phyloP scores from a whole-genome alignment of 2,888 invertebrate genomes.

The Loripinus fragilis region DNA sequence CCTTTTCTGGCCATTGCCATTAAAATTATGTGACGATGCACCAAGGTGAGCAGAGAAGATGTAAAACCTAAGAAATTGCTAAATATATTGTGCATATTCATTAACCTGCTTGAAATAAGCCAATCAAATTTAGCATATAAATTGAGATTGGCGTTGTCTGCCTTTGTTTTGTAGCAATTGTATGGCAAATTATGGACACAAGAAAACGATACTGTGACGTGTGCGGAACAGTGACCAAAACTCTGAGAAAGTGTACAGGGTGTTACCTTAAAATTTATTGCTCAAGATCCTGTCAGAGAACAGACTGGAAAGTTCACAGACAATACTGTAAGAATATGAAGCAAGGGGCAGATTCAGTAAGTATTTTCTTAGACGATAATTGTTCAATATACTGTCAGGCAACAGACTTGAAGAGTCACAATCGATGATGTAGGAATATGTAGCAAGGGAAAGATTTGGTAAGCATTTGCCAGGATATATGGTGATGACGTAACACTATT shows the following conservation, averaged over 20 bases:
- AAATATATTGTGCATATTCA: too few relatives aligned
- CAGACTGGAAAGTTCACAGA: not conserved
- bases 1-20: too few relatives aligned
- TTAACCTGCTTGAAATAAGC: too few relatives aligned
- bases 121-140: too few relatives aligned
- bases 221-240: not conserved
- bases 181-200: not conserved
- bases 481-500: too few relatives aligned
- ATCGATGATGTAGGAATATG: not conserved
- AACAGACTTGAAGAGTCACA: not conserved
- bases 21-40: too few relatives aligned
- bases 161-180: too few relatives aligned
- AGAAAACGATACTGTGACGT: not conserved
- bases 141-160: too few relatives aligned
- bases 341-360: not conserved
- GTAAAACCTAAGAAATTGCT: too few relatives aligned
- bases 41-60: too few relatives aligned
- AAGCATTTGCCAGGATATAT: too few relatives aligned
- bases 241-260: not conserved
- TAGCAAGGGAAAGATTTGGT: not conserved
- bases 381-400: slow-evolving; percentile 12
- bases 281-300: slow-evolving; percentile 16
- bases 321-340: not conserved
- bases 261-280: not conserved
- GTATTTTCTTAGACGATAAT: not conserved